Evolutionary conservation across 2,113 vertebrate species (phyloP).

Genomic region (Aythya baeri): DNA sequence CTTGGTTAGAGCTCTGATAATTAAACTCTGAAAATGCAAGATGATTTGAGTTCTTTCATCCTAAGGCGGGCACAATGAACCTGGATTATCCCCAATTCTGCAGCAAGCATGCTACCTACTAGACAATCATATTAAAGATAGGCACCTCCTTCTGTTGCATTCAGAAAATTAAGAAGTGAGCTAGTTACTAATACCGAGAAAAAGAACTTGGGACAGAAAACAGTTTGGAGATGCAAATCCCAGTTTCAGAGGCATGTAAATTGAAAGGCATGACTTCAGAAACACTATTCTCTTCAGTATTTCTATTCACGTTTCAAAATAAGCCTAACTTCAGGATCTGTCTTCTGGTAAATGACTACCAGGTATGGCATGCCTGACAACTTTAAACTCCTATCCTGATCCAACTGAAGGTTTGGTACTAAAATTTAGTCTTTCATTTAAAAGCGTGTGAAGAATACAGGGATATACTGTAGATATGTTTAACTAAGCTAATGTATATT

Average conservation of each 20-base stretch:
- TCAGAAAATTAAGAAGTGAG: background rate
- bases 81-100: background rate
- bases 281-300: background rate
- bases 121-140: background rate
- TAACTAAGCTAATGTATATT: background rate
- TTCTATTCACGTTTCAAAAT: background rate
- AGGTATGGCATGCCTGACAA: background rate
- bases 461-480: background rate
- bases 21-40: background rate
- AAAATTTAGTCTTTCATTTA: background rate
- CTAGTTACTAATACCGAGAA: background rate
- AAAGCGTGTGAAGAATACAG: background rate
- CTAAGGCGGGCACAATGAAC: background rate
- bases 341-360: background rate
- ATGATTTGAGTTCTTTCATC: background rate
- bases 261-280: background rate
- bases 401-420: background rate
- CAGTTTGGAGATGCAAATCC: background rate
- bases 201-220: background rate
- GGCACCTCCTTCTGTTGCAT: background rate
- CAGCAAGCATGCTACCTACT: background rate
- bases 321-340: background rate
- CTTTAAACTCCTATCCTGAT: background rate
- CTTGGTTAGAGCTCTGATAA: background rate
- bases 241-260: background rate